Conservation (phyloP, 2,888 invertebrate genomes). For the Cetonia aurata region DNA sequence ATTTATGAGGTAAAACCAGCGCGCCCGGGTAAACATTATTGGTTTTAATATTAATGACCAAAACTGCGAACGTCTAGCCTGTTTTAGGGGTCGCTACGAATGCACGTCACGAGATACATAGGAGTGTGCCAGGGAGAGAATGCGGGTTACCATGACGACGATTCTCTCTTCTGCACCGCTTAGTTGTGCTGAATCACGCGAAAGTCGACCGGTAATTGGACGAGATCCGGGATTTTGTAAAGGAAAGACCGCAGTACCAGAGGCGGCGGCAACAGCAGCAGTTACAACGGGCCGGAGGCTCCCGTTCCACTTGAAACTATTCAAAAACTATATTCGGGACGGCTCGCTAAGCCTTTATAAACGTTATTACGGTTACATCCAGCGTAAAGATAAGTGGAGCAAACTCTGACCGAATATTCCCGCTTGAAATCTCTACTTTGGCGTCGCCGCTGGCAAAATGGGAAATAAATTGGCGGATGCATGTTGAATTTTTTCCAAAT, state of each 20-base stretch:
- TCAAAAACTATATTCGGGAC: constrained; percentile 46
- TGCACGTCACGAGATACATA: constrained; percentile 20
- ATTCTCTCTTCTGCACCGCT: constrained; percentile 41
- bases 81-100: constrained; percentile 22
- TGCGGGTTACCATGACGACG: constrained; percentile 51
- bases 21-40: constrained; percentile 39
- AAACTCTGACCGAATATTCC: constrained; percentile 9
- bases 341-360: constrained; percentile 3
- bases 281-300: constrained; percentile 9
- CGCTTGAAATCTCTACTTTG: too few species aligned
- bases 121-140: constrained; percentile 44
- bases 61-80: constrained; percentile 37
- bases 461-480: too few species aligned
- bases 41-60: constrained; percentile 39
- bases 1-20: constrained; percentile 39
- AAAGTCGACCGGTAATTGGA: constrained; percentile 51
- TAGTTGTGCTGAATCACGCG: constrained; percentile 50
- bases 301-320: constrained; percentile 48
- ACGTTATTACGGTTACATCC: constrained; percentile 17
- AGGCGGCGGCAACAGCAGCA: not conserved
- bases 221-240: constrained; percentile 48
- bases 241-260: constrained; percentile 29
- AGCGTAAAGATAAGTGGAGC: constrained; percentile 16
- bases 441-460: too few species aligned
- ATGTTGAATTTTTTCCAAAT: too few species aligned